These are phyloP conservation scores for Plutella xylostella DNA, from an alignment of 2,888 invertebrate species.

Conservation along the genomic window DNA sequence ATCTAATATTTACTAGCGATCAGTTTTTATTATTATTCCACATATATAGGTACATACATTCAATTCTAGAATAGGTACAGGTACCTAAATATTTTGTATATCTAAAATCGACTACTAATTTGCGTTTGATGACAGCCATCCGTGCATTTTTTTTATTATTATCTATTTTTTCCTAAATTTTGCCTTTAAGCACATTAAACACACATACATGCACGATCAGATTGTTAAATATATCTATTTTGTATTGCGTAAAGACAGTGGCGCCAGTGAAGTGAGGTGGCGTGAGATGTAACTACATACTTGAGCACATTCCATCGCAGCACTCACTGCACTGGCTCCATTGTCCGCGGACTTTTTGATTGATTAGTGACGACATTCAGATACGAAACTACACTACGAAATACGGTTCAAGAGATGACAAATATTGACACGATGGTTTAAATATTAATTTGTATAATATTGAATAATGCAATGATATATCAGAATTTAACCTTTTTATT, in stretches of 20 bases:
- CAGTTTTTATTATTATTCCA: conserved; percentile 1
- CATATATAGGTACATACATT: too few species aligned
- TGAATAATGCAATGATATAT: too few species aligned
- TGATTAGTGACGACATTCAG: neutral
- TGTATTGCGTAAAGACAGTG: neutral
- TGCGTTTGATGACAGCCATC: conserved; percentile 5
- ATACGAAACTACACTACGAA: neutral
- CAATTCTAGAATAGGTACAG: neutral
- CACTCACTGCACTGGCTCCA: too few species aligned
- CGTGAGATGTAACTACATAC: too few species aligned
- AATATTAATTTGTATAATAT: too few species aligned
- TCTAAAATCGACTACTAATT: conserved; percentile 6
- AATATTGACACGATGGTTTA: too few species aligned
- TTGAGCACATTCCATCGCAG: too few species aligned
- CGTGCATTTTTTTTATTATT: conserved; percentile 1
- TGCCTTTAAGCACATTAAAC: conserved; percentile 5
- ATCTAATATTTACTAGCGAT: neutral
- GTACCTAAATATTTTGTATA: conserved; percentile 2
- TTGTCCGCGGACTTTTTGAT: neutral
- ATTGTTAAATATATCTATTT: neutral
- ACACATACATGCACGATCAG: conserved; percentile 2
- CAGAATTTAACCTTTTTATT: too few species aligned
- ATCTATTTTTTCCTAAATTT: conserved; percentile 1
- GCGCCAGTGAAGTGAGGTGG: too few species aligned
- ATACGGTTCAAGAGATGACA: too few species aligned